These are phyloP conservation scores for Otis tarda DNA, from an alignment of 2,113 vertebrate genomes.

Conservation along the genomic window DNA sequence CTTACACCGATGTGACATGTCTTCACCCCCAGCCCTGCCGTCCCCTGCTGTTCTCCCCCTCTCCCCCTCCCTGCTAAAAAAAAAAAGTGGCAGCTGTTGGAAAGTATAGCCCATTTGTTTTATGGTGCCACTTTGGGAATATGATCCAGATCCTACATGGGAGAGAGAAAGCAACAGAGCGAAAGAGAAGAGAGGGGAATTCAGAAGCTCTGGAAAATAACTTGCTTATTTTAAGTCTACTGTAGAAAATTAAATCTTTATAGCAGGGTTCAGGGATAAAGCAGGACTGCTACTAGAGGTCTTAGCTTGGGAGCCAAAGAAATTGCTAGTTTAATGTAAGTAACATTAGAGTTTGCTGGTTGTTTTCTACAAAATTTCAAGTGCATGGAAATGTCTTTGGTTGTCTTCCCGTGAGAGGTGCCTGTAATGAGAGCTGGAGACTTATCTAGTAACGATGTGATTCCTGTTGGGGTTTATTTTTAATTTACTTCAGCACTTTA, in stretches of 20 bases:
- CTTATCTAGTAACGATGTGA: not conserved
- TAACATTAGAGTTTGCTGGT: not conserved
- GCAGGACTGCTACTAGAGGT: not conserved
- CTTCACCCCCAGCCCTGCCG: not conserved
- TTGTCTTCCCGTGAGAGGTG: not conserved
- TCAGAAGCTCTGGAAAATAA: not conserved
- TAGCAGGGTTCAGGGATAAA: not conserved
- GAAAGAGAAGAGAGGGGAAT: not conserved
- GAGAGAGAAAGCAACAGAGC: not conserved
- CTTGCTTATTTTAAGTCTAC: not conserved
- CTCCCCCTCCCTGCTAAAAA: not conserved
- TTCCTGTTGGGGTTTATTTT: not conserved
- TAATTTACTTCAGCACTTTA: not conserved
- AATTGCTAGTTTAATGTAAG: not conserved
- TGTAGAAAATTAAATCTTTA: not conserved
- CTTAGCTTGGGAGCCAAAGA: not conserved
- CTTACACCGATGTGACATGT: not conserved
- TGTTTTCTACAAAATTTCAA: not conserved
- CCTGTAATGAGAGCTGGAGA: not conserved
- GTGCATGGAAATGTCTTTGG: not conserved
- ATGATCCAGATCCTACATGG: not conserved
- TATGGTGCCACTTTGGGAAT: conserved; percentile 21
- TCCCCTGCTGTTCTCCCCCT: not conserved
- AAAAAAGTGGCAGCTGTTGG: conserved; percentile 52
- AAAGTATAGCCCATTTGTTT: conserved; percentile 15